phyloP scores from a whole-genome alignment of 1,140 invertebrate genomes.

The Myzus persicae region DNA sequence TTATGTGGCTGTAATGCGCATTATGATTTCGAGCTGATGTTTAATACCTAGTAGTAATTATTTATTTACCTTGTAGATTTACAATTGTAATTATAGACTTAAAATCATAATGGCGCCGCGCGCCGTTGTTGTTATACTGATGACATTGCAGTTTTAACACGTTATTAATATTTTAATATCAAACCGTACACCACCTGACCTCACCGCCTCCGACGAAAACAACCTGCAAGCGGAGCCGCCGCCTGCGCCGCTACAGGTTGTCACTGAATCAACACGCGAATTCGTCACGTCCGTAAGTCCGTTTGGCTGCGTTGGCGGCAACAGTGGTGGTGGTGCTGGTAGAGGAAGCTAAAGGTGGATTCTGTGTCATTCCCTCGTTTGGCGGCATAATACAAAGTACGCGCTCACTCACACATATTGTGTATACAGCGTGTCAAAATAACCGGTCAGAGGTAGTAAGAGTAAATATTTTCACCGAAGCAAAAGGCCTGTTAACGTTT shows the following conservation, averaged over 20 bases:
- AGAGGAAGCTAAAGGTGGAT: background rate
- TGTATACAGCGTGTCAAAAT: background rate
- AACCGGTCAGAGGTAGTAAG: background rate
- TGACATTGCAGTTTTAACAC: background rate
- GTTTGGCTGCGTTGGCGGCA: background rate
- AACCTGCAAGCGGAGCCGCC: background rate
- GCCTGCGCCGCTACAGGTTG: background rate
- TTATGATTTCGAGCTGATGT: background rate
- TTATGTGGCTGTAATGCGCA: background rate
- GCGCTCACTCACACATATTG: background rate
- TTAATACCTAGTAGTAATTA: background rate
- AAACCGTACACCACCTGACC: background rate
- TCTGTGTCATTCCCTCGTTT: background rate
- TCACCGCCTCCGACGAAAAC: background rate
- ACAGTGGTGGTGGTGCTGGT: background rate
- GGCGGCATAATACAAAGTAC: background rate
- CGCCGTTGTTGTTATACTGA: no score
- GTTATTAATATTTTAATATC: background rate
- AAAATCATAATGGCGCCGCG: background rate
- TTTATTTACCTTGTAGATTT: background rate
- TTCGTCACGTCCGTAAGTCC: constrained; percentile 38
- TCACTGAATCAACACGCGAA: constrained; percentile 41
- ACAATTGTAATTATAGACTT: background rate
- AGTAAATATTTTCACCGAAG: background rate
- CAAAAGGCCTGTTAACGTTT: background rate